Evolutionary conservation across 2,113 vertebrate genomes (phyloP), one percentile per base, ranked within the genome.

Genomic region (Sebastes fasciatus): DNA sequence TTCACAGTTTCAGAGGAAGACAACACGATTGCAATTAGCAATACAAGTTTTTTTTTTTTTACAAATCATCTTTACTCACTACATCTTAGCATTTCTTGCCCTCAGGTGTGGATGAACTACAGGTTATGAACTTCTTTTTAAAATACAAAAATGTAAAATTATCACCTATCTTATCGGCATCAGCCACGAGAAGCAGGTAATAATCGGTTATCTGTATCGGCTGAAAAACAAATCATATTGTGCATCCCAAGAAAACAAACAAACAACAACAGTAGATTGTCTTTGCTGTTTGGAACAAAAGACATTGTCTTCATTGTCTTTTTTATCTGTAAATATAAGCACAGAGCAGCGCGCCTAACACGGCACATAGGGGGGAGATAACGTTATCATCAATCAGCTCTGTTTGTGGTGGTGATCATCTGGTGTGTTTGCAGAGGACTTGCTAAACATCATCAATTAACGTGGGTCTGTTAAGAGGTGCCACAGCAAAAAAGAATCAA

Each of bases 341-440:
- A 60, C 34, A 16, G 23, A 48, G 54, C 19, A 6, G 34, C 34
- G 3, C 4, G 34, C 4, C 17, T 34, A 40, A 85, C 49, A 17
- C 10, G 8, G 70, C 71, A 85, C 51, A 71, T 21, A 8, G 8
- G 4, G 13, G 12, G 55, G 40, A 49, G 61, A 68, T 69, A 66
- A 54, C 34, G 1, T 40, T 61, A 63, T 65, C 73, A 77, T 86
- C 62, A 26, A 60, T 86, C 77, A 83, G 63, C 72, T 61, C 51
- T 65, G 66, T 73, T 80, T 65, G 64, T 34, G 45, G 54, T 2
- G 23, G 34, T 51, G 63, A 80, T 77, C 62, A 51, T 66, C 23
- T 68, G 73, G 64, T 16, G 42, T 79, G 65, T 82, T 85, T 82
- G 74, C 61, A 72, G 14, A 62, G 52, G 58, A 55, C 70, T 71